phyloP scores from a whole-genome alignment of 2,797 vertebrate species.

The Rhyacichthys aspro region DNA sequence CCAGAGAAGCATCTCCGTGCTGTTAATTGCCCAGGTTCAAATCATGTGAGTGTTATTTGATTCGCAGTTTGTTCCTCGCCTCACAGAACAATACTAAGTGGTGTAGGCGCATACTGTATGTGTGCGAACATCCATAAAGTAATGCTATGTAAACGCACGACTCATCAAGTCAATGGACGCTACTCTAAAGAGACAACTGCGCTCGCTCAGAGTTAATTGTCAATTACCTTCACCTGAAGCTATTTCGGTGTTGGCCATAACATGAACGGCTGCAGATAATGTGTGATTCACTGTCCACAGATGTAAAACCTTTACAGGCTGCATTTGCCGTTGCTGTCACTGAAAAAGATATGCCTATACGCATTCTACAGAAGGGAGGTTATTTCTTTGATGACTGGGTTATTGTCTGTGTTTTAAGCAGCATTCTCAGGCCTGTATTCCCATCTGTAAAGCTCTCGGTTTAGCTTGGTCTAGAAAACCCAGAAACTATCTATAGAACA shows the following conservation, averaged over 20 bases:
- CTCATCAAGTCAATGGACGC: neutral
- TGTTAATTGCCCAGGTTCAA: slow-evolving; percentile 14
- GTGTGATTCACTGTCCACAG: slow-evolving; percentile 36
- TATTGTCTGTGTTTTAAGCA: no score
- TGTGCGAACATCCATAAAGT: neutral
- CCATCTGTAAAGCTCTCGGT: no score
- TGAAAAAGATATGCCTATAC: neutral
- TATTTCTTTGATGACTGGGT: no score
- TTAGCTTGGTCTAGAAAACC: no score
- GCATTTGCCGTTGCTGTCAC: no score
- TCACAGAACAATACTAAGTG: neutral
- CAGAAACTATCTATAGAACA: no score
- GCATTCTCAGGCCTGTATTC: no score
- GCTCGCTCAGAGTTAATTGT: slow-evolving; percentile 10
- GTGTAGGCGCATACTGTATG: neutral
- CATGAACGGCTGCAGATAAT: slow-evolving; percentile 13
- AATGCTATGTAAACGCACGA: neutral
- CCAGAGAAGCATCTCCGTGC: slow-evolving; percentile 4
- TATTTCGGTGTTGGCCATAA: slow-evolving; percentile 2
- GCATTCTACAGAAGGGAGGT: neutral
- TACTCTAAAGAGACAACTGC: neutral
- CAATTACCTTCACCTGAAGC: slow-evolving; percentile 27
- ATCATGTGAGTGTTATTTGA: slow-evolving; percentile 8
- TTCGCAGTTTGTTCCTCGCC: slow-evolving; percentile 3
- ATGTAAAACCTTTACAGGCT: neutral